Base-by-base conservation (phyloP, 1,140 invertebrate species). In the Plodia interpunctella region DNA sequence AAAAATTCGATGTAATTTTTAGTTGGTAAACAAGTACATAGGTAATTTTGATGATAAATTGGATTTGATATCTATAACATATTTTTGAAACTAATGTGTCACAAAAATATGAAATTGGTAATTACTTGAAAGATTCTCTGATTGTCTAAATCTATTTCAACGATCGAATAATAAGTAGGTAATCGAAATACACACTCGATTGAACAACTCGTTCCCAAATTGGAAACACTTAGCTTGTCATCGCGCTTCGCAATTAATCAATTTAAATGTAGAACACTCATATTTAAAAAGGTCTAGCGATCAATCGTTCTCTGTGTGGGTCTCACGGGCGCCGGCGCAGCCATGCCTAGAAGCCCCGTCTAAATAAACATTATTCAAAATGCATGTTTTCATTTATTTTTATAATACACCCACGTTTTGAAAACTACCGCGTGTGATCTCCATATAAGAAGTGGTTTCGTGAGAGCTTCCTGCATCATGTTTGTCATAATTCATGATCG, bases 241-340 rank as follows among this genome's bases (percentile, higher is more conserved):
- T 25, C 67, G 65, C 52, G 59, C 52, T 75, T 70, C 57, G 79
- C 79, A 84, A 89, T 89, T 87, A 87, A 87, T 89, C 84, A 89
- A 85, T 84, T 79, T 66, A 71, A 76, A 83, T 74, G 71, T 84
- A 66, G 78, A 86, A 63, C 83, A 62, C 17, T 83, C 72, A 81
- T 83, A 87, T 87, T 87, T 88, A 74, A 80, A 72, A 70, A 76
- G 77, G 66, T 68, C 61, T 59, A 72, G 60, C 78, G 55, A 80
- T 87, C 77, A 87, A 85, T 82, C 76, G 71, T 73, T 76, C 84
- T 86, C 86, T 84, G 87, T 87, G 87, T 89, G 87, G 87, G 87
- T 85, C 84, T 76, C 69, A 78, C 71, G 13, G 49, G 44, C 63
- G 64, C 68, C 74, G 80, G 79, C 80, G 21, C 21, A 3, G 21